phyloP scores from a whole-genome alignment of 2,113 vertebrate genomes.

The Mola mola region DNA sequence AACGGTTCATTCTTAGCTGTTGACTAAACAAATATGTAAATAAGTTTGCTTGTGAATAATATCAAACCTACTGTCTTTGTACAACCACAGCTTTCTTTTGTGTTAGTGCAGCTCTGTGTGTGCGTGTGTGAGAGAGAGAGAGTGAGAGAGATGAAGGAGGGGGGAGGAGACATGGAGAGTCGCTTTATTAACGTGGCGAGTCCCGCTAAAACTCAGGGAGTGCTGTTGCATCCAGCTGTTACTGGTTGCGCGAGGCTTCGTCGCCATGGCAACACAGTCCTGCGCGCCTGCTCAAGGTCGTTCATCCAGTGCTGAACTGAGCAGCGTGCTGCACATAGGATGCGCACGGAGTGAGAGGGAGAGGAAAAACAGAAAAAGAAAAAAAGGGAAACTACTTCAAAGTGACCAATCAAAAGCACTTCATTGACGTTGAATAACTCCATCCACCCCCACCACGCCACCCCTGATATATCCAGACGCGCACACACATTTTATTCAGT shows the following conservation, averaged over 20 bases:
- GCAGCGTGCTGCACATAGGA: slow-evolving; percentile 69
- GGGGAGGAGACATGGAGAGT: slow-evolving; percentile 63
- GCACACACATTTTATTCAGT: slow-evolving; percentile 36
- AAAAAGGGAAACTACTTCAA: slow-evolving; percentile 57
- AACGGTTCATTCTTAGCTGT: no score
- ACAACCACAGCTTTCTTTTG: slow-evolving; percentile 41
- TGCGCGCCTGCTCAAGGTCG: slow-evolving; percentile 83
- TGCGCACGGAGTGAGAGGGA: slow-evolving; percentile 47
- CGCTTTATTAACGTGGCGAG: slow-evolving; percentile 76
- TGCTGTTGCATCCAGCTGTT: slow-evolving; percentile 85
- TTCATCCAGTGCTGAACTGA: slow-evolving; percentile 80
- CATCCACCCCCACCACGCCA: background rate
- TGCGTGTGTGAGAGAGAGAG: background rate
- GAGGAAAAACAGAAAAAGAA: slow-evolving; percentile 13
- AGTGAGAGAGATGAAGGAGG: slow-evolving; percentile 5
- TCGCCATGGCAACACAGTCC: slow-evolving; percentile 82
- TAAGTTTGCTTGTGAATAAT: slow-evolving; percentile 28
- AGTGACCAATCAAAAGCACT: slow-evolving; percentile 75
- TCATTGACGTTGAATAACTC: slow-evolving; percentile 40
- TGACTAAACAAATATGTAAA: background rate
- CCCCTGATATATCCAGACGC: slow-evolving; percentile 3
- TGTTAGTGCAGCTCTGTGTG: slow-evolving; percentile 22
- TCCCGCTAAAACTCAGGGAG: slow-evolving; percentile 82
- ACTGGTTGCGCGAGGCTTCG: slow-evolving; percentile 81
- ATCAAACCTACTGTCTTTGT: slow-evolving; percentile 24